A percentile compares a stretch with the other conserved stretches of the same genome.
phyloP scores from a whole-genome alignment of 2,113 vertebrate genomes.

The Amphiprion ocellaris region DNA sequence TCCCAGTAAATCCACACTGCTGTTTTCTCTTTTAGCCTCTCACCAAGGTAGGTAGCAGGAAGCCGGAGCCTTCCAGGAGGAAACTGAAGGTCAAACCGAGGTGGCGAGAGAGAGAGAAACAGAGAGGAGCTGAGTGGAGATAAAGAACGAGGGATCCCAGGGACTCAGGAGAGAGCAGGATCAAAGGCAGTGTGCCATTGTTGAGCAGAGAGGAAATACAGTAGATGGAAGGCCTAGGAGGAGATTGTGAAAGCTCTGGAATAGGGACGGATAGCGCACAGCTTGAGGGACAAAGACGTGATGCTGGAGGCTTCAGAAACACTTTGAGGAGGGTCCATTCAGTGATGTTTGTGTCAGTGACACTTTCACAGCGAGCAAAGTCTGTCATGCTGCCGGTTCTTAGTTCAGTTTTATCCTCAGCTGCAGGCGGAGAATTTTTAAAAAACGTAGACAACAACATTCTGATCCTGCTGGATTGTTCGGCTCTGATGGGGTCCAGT shows the following conservation, averaged over 20 bases:
- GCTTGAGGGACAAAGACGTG: constrained; percentile 12
- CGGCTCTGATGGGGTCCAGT: background rate
- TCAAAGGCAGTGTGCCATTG: constrained; percentile 37
- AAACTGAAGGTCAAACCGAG: constrained; percentile 61
- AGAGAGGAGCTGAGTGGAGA: constrained; percentile 21
- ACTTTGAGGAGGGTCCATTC: background rate
- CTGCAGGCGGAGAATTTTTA: background rate
- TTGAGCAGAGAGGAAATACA: constrained; percentile 29
- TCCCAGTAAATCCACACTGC: constrained; percentile 59
- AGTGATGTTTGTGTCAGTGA: constrained; percentile 15
- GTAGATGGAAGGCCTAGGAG: constrained; percentile 16
- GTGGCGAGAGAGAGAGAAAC: constrained; percentile 14
- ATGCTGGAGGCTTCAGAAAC: constrained; percentile 30
- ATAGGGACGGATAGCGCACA: background rate
- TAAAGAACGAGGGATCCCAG: constrained; percentile 30
- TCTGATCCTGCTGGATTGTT: constrained; percentile 12
- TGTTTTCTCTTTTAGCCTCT: constrained; percentile 28
- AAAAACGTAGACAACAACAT: constrained; percentile 6
- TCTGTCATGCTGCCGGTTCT: background rate
- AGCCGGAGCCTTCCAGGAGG: constrained; percentile 35
- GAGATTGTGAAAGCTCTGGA: constrained; percentile 4
- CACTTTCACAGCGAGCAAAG: constrained; percentile 4
- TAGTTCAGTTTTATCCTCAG: constrained; percentile 8
- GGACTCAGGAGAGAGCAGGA: constrained; percentile 38
- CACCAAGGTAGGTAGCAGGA: constrained; percentile 28